These are phyloP conservation scores for Rhadina sibilatrix DNA, from an alignment of 2,113 vertebrate species.

Conservation along the genomic window DNA sequence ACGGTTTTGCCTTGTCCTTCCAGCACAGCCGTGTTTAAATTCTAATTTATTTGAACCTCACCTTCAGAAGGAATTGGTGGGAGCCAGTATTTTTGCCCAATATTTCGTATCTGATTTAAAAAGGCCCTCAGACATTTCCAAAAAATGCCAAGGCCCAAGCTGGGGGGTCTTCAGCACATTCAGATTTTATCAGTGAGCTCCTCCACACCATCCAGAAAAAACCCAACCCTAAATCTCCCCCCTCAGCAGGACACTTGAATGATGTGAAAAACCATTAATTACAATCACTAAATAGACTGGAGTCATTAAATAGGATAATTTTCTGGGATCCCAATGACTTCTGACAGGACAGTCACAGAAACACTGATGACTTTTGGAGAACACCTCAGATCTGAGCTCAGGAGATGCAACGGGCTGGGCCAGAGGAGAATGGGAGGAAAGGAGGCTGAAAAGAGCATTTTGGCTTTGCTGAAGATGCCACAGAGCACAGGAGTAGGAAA, in stretches of 20 bases:
- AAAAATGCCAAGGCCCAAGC: background rate
- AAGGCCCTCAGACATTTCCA: background rate
- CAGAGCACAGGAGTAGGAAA: too few species aligned
- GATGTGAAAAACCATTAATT: background rate
- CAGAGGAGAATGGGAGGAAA: too few species aligned
- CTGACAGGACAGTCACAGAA: too few species aligned
- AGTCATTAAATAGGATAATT: background rate
- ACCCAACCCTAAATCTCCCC: background rate
- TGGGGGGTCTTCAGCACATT: background rate
- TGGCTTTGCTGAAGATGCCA: too few species aligned
- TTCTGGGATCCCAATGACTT: too few species aligned
- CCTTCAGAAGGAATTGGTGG: background rate
- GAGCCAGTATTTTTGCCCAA: background rate
- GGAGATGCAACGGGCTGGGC: too few species aligned
- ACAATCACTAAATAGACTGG: background rate
- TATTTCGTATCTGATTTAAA: background rate
- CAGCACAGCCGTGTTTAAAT: background rate
- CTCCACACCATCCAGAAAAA: background rate
- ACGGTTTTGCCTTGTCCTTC: accelerated
- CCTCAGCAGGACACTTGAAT: background rate
- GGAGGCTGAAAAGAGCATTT: too few species aligned
- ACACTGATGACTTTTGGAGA: too few species aligned
- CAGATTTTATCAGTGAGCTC: background rate
- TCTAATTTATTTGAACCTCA: background rate
- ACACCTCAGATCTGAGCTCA: too few species aligned